Base-by-base conservation (phyloP, 2,888 invertebrate genomes). In the Vesta saturnalis region DNA sequence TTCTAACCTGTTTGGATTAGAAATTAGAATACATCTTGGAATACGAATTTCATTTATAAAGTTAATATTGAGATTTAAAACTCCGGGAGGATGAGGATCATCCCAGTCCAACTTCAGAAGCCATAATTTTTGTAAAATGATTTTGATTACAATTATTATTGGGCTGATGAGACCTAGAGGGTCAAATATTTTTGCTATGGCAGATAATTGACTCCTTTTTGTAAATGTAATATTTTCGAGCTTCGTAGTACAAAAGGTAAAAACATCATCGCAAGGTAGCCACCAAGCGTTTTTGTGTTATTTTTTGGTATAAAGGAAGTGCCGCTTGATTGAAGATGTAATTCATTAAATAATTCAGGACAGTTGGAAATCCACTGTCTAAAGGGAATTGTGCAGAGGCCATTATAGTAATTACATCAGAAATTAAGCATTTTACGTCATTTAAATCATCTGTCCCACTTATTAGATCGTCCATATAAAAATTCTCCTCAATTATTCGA, bases 111-210 rank as follows among this genome's bases (percentile, higher is more conserved):
- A n/a, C 6, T 59, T 55, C 16, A 52, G 14, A 39, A 54, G 39
- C 77, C 76, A 77, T 12, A 75, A 60, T 55, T 59, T 46, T 68
- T 63, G 70, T 8, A 73, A 55, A 15, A 74, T 57, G 49, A 73
- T 59, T 69, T 78, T 78, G 6, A 71, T 74, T 5, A 21, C 22
- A 23, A 77, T 66, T 47, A 74, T 69, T n/a, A 72, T 64, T 8
- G 78, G 77, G 10, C 67, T 67, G 14, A 77, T 6, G 1, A 76
- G 43, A 23, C 76, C 76, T 30, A 77, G 23, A 1, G 75, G 73
- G 57, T 78, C 77, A 61, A 73, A 77, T 21, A 52, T 12, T 21
- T 52, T 52, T 2, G n/a, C 18, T 4, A 21, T 52, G 12, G 4
- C 8, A 3, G 18, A 21, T 52, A 39, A 39, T 39, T 5, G 47